phyloP scores from a whole-genome alignment of 1,140 invertebrate genomes.

The Lepidurus packardi region DNA sequence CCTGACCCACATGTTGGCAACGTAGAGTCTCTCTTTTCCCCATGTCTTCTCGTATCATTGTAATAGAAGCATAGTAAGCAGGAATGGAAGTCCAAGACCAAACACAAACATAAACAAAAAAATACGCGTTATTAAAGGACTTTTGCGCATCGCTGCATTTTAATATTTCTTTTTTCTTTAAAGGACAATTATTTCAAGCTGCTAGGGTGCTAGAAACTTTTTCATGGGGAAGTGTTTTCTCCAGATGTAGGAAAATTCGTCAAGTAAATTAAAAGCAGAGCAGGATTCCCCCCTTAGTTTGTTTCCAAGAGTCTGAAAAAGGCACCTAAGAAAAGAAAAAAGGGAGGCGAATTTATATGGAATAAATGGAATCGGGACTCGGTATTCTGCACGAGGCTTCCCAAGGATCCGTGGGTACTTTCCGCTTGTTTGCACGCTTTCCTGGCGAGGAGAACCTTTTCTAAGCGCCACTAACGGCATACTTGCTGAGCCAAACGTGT shows the following conservation, averaged over 20 bases:
- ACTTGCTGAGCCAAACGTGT: neutral
- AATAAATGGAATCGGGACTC: neutral
- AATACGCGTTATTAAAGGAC: too few relatives aligned
- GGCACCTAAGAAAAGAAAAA: neutral
- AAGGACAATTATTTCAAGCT: too few relatives aligned
- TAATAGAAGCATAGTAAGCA: neutral
- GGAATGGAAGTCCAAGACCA: neutral
- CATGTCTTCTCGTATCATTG: neutral
- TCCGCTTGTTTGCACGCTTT: neutral
- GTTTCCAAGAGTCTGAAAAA: neutral
- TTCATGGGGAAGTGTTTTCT: too few relatives aligned
- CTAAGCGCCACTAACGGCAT: neutral
- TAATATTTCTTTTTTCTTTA: too few relatives aligned
- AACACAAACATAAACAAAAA: neutral
- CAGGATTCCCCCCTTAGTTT: neutral
- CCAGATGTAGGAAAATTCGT: too few relatives aligned
- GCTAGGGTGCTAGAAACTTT: too few relatives aligned
- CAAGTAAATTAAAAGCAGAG: neutral
- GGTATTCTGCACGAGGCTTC: neutral
- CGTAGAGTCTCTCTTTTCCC: neutral
- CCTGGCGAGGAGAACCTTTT: neutral
- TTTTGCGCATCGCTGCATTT: too few relatives aligned
- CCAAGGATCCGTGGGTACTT: neutral
- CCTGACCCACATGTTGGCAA: constrained; percentile 15
- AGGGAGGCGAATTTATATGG: neutral